A percentile compares a stretch with the other conserved stretches of the same genome.
These are phyloP conservation scores for Hemicentrotus pulcherrimus DNA, from an alignment of 35 echinoderm and acorn worm species.

Conservation along the genomic window DNA sequence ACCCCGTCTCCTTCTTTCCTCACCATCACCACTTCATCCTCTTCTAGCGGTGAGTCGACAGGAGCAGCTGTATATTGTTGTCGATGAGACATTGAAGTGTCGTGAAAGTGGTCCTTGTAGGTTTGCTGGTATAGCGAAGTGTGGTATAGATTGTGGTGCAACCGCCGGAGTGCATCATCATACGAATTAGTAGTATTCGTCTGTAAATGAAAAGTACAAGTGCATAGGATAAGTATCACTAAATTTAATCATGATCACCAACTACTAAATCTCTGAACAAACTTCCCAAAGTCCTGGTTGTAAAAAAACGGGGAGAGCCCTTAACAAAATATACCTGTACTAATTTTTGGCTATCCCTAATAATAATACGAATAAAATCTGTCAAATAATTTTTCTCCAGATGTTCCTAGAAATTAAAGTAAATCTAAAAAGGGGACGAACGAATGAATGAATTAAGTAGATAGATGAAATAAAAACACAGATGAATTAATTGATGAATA, in stretches of 20 bases:
- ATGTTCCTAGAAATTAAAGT: neutral
- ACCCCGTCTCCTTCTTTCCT: constrained; percentile 36
- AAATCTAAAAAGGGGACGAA: neutral
- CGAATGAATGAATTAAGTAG: constrained; percentile 1
- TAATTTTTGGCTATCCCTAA: too few species aligned
- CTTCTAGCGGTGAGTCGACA: neutral
- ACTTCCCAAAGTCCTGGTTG: neutral
- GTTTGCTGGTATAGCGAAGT: constrained; percentile 63
- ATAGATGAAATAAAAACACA: neutral
- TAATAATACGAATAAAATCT: neutral
- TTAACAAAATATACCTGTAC: too few species aligned
- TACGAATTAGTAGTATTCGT: constrained; percentile 39
- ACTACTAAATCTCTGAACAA: neutral
- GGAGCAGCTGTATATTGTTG: constrained; percentile 24
- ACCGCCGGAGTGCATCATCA: constrained; percentile 49
- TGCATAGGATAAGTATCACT: neutral
- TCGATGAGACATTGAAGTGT: neutral
- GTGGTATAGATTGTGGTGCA: constrained; percentile 60
- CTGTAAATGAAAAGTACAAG: constrained; percentile 28
- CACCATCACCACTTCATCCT: neutral
- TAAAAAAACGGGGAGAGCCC: neutral
- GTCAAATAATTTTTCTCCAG: neutral
- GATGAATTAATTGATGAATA: too few species aligned
- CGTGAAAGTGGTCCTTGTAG: constrained; percentile 35
- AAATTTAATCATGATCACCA: neutral